A percentile compares a stretch with the other conserved stretches of the same genome.
Evolutionary conservation across 2,888 invertebrate species (phyloP).

Genomic region (Cataglyphis cursor): DNA sequence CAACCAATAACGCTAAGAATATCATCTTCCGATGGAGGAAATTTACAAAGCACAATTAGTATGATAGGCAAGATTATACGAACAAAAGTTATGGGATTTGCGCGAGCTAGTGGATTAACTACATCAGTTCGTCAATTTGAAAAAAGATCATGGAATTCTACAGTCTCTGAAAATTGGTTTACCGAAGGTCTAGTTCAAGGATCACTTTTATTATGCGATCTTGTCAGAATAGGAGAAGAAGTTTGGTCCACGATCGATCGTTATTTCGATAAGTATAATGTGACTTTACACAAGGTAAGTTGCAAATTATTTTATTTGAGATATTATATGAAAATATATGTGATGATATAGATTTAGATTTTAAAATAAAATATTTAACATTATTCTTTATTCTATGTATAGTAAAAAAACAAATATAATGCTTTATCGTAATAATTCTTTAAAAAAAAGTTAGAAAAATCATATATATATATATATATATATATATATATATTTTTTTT

Average conservation of each 20-base stretch:
- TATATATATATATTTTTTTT: not conserved
- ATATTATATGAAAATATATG: not conserved
- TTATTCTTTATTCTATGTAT: not conserved
- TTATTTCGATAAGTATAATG: slow-evolving; percentile 33
- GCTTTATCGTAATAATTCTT: not conserved
- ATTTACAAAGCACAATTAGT: slow-evolving; percentile 55
- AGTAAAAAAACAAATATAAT: not conserved
- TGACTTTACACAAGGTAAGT: slow-evolving; percentile 51
- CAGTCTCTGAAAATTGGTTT: slow-evolving; percentile 62
- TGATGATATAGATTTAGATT: not conserved
- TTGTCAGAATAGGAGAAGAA: slow-evolving; percentile 57
- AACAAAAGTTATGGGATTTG: slow-evolving; percentile 59
- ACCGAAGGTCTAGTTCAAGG: slow-evolving; percentile 63
- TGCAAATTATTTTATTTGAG: not conserved
- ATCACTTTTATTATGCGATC: slow-evolving; percentile 56
- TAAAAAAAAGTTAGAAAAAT: not conserved
- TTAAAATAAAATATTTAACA: not conserved
- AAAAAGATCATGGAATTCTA: not conserved
- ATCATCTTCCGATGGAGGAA: not conserved
- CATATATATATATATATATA: not conserved
- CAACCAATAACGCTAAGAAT: slow-evolving; percentile 52
- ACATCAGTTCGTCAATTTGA: slow-evolving; percentile 35
- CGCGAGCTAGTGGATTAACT: slow-evolving; percentile 44
- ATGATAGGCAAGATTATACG: slow-evolving; percentile 55
- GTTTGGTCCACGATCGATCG: slow-evolving; percentile 3